phyloP scores from a whole-genome alignment of 2,888 invertebrate genomes.

The Mythimna lalbum region DNA sequence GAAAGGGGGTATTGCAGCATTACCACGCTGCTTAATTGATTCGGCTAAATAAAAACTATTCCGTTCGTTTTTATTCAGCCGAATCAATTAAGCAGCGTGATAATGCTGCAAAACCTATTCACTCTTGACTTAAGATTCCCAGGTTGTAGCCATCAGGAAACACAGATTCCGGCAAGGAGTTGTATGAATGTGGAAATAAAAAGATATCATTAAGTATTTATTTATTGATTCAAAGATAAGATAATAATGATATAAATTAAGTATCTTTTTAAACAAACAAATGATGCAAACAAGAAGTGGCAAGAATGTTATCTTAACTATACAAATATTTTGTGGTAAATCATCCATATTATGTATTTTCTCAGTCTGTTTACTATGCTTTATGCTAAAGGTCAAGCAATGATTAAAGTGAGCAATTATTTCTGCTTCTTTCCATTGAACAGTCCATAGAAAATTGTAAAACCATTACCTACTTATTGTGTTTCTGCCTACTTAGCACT shows the following conservation, averaged over 20 bases:
- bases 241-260: background rate
- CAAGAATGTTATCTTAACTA: conserved; percentile 15
- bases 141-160: too few relatives aligned
- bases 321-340: conserved; percentile 16
- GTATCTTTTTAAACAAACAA: background rate
- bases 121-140: too few relatives aligned
- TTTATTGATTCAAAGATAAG: background rate
- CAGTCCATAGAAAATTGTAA: too few relatives aligned
- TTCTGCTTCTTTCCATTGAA: background rate
- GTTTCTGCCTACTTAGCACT: too few relatives aligned
- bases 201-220: background rate
- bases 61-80: too few relatives aligned
- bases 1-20: too few relatives aligned
- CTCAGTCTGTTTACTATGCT: conserved; percentile 18
- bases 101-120: too few relatives aligned
- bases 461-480: too few relatives aligned
- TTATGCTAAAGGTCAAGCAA: conserved; percentile 39
- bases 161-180: too few relatives aligned
- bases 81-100: too few relatives aligned
- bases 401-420: conserved; percentile 30
- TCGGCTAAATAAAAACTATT: too few relatives aligned
- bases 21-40: too few relatives aligned
- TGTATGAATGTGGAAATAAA: background rate
- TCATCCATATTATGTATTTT: conserved; percentile 5
- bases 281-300: conserved; percentile 1